Base-by-base conservation (phyloP, 2,113 vertebrate species). In the Hyla sarda region DNA sequence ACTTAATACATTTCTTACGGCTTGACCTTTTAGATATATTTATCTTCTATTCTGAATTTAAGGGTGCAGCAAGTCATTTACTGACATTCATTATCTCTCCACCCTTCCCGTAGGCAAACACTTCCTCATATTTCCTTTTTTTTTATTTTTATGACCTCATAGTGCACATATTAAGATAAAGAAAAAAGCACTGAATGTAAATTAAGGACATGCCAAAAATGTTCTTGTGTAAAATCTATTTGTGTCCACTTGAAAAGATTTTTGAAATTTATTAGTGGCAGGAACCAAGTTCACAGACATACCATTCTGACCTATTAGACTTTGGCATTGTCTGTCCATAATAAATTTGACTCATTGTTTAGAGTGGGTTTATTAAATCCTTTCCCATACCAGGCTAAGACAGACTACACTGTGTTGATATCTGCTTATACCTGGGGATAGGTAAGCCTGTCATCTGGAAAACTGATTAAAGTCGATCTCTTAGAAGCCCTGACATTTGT, bases 21-120 rank as follows among this genome's bases (percentile, higher is more conserved):
- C 21, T 79, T 34, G 17, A 79, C 76, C 16, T 48, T 45, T 9
- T 0, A 25, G 23, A 32, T 21, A 12, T 5, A 34, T 23, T 30
- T 77, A 77, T 54, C 75, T 32, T n/a, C 19, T 58, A 37, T 79
- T 79, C 32, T n/a, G 21, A 79, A 58, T 58, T 37, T 23, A 54
- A 12, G 52, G 76, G 76, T n/a, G 52, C 21, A 79, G 52, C 17
- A 60, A 58, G 17, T 34, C 25, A 54, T 4, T 21, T 12, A 77
- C 17, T 56, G 28, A 54, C 45, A 21, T 23, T 32, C 30, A 10
- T 17, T 9, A 5, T 12, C 25, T 25, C 41, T n/a, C 21, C 41
- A 74, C 37, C 72, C 41, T 74, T 74, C 72, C 41, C 23, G 0
- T 16, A 54, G 14, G 2, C 28, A 54, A 54, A 32, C 2, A 56